Percentiles rank a stretch among this genome's conserved stretches.
phyloP scores from a whole-genome alignment of 2,888 invertebrate species.

The Eueremaeus valkanovi region DNA sequence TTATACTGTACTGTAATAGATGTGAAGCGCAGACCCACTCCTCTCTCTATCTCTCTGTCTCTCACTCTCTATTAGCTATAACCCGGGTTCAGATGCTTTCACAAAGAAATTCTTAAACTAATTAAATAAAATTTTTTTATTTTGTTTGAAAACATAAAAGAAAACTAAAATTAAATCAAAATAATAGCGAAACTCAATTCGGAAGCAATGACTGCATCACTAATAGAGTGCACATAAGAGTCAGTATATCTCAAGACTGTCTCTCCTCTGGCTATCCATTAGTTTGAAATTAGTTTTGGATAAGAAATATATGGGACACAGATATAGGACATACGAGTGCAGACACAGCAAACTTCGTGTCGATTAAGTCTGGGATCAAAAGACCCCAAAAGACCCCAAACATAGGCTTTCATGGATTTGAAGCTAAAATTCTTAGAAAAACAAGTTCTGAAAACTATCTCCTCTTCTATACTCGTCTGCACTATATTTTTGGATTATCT shows the following conservation, averaged over 20 bases:
- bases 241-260: not conserved
- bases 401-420: not conserved
- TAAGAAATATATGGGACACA: slow-evolving; percentile 17
- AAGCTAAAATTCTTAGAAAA: not conserved
- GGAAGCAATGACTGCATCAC: not conserved
- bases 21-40: not conserved
- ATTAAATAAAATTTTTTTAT: not conserved
- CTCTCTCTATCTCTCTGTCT: not conserved
- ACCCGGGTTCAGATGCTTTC: no score
- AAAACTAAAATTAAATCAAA: not conserved
- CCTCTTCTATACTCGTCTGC: no score
- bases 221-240: not conserved
- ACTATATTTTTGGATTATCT: no score
- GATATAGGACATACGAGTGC: not conserved
- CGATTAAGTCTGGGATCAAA: no score
- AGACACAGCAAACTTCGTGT: not conserved
- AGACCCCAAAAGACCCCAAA: not conserved
- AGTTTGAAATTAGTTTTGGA: not conserved
- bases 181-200: not conserved
- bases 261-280: not conserved
- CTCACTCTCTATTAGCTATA: no score
- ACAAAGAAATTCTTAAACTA: not conserved
- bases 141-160: not conserved
- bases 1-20: no score
- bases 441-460: not conserved